Evolutionary conservation across 2,888 invertebrate species (phyloP), one percentile per base, ranked within the genome.

Genomic region (Sinotaia quadrata): DNA sequence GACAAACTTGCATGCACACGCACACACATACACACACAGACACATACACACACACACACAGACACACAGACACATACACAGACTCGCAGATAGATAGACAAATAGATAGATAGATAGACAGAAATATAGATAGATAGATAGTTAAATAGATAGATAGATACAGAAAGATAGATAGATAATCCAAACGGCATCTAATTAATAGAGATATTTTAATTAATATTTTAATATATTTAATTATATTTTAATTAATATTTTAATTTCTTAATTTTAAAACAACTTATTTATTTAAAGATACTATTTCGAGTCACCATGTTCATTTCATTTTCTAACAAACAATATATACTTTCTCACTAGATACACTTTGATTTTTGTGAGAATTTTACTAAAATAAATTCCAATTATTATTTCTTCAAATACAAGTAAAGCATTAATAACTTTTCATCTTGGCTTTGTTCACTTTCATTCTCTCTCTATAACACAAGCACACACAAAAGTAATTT

Each of bases 11-110:
- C 41, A 41, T 18, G 24, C 24, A n/a, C 27, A n/a, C 52, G 24
- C n/a, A 31, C 56, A 34, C 29, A 31, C 31, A 34, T 21, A 56
- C 33, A 56, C 56, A 7, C 33, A 56, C 56, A 7, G n/a, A 56
- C 56, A 5, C 56, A 34, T n/a, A 56, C 56, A 56, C 56, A 56
- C 56, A 31, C 56, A 56, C 56, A 33, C 31, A 56, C 56, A 27
- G 18, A 8, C 54, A 27, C 54, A 31, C 54, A 31, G 3, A 15
- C 37, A 37, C 36, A 37, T n/a, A 37, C 37, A 37, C 54, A 31
- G n/a, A 31, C 33, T 33, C 29, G 34, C n/a, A n/a, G n/a, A n/a
- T n/a, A n/a, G n/a, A n/a, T n/a, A n/a, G n/a, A n/a, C n/a, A n/a
- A n/a, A n/a, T n/a, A n/a, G n/a, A n/a, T n/a, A n/a, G n/a, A n/a